Conservation (phyloP, 1,140 invertebrate genomes). For the Atopsyche davidsoni region DNA sequence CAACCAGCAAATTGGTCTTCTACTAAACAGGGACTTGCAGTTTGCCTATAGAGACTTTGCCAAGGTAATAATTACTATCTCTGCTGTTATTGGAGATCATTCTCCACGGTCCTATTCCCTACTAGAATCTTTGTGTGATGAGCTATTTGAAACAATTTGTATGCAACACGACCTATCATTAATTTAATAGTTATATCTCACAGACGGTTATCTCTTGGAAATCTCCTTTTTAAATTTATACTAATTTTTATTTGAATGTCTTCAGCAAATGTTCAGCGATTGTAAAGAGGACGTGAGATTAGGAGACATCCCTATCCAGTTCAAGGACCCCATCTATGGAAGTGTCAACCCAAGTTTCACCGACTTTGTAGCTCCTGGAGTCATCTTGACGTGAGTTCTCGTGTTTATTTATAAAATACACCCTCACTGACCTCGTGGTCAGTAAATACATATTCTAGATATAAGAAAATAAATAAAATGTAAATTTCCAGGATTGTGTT, state of each 20-base stretch:
- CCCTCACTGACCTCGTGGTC: neutral
- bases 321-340: conserved; percentile 82
- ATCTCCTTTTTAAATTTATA: too few relatives aligned
- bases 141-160: too few relatives aligned
- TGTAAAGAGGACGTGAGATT: conserved; percentile 74
- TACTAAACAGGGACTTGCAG: conserved; percentile 73
- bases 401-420: neutral
- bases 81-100: too few relatives aligned
- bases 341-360: conserved; percentile 82
- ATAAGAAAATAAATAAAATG: neutral
- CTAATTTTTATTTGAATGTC: neutral
- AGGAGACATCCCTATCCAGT: conserved; percentile 76
- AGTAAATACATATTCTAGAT: too few relatives aligned
- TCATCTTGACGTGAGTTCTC: conserved; percentile 78
- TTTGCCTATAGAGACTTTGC: conserved; percentile 74
- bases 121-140: too few relatives aligned
- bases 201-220: too few relatives aligned
- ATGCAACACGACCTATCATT: too few relatives aligned
- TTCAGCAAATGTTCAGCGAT: conserved; percentile 58
- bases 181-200: too few relatives aligned
- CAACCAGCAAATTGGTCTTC: conserved; percentile 85
- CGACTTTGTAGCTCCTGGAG: conserved; percentile 91
- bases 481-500: conserved; percentile 76
- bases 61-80: conserved; percentile 37
- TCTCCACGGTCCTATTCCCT: too few relatives aligned